Percentiles rank a stretch among this genome's conserved stretches.
phyloP scores from a whole-genome alignment of 1,140 invertebrate genomes.

The Drosophila oshimai region DNA sequence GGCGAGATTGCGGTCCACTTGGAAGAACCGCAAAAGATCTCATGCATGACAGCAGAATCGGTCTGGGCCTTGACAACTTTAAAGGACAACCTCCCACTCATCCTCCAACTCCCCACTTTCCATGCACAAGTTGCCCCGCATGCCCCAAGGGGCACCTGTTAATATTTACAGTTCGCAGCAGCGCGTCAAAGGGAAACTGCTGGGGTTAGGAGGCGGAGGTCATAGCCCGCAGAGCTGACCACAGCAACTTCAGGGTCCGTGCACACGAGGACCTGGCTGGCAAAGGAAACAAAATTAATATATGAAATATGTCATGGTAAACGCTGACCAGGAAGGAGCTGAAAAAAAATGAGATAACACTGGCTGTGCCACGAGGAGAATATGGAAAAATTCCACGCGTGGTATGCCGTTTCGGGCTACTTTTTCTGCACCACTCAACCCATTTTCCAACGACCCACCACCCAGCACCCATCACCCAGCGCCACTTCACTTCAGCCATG shows the following conservation, averaged over 20 bases:
- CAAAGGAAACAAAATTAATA: slow-evolving; percentile 49
- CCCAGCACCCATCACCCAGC: background rate
- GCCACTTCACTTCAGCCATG: background rate
- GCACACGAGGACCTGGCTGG: background rate
- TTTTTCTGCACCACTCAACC: background rate
- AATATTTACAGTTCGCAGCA: slow-evolving; percentile 25
- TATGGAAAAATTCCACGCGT: slow-evolving; percentile 41
- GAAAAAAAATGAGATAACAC: background rate
- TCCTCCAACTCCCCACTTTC: background rate
- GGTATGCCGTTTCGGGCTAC: background rate
- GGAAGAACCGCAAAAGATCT: slow-evolving; percentile 14
- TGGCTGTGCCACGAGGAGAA: slow-evolving; percentile 34
- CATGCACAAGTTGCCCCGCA: background rate
- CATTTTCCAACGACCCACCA: no score
- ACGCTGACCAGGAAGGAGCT: background rate
- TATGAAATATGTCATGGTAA: slow-evolving; percentile 42
- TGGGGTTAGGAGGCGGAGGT: background rate
- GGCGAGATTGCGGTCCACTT: slow-evolving; percentile 37
- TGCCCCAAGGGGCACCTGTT: slow-evolving; percentile 32
- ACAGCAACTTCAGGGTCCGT: slow-evolving; percentile 4
- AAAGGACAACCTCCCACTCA: slow-evolving; percentile 1
- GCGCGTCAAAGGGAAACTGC: slow-evolving; percentile 14
- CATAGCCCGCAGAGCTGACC: slow-evolving; percentile 19
- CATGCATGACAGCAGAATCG: background rate
- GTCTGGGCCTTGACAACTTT: background rate